These are phyloP conservation scores for Bujurquina vittata DNA, from an alignment of 2,113 vertebrate species.

Conservation along the genomic window DNA sequence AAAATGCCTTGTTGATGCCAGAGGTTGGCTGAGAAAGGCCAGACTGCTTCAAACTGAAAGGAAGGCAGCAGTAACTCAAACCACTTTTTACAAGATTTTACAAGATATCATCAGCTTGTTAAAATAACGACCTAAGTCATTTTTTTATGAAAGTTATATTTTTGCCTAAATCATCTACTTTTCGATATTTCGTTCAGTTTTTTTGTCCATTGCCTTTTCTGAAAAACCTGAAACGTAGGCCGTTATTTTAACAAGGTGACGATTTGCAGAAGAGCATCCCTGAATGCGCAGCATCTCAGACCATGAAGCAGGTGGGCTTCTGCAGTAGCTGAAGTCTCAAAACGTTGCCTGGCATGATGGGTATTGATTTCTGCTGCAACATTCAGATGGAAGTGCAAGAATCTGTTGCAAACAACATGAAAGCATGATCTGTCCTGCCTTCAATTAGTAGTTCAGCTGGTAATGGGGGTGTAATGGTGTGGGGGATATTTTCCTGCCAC, in stretches of 20 bases:
- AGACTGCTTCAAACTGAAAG: neutral
- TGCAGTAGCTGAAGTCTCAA: neutral
- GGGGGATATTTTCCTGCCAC: neutral
- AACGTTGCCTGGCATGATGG: neutral
- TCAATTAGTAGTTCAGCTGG: neutral
- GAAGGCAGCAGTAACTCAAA: neutral
- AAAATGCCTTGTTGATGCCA: neutral
- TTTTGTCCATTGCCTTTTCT: too few relatives aligned
- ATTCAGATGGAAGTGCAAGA: neutral
- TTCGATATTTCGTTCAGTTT: too few relatives aligned
- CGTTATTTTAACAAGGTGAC: too few relatives aligned
- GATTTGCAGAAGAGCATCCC: neutral
- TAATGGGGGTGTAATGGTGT: neutral
- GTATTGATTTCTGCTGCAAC: neutral
- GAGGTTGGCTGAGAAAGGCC: neutral
- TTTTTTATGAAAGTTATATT: too few relatives aligned
- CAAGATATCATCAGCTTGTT: too few relatives aligned
- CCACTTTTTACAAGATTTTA: too few relatives aligned
- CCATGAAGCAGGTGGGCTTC: neutral
- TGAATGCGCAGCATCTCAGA: neutral
- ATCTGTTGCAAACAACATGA: neutral
- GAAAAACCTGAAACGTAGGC: too few relatives aligned
- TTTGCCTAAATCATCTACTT: too few relatives aligned
- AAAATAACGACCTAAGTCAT: too few relatives aligned
- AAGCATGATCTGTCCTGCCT: too few relatives aligned